Evolutionary conservation across 2,797 vertebrate genomes (phyloP), one percentile per base, ranked within the genome.

Genomic region (Tapera naevia): DNA sequence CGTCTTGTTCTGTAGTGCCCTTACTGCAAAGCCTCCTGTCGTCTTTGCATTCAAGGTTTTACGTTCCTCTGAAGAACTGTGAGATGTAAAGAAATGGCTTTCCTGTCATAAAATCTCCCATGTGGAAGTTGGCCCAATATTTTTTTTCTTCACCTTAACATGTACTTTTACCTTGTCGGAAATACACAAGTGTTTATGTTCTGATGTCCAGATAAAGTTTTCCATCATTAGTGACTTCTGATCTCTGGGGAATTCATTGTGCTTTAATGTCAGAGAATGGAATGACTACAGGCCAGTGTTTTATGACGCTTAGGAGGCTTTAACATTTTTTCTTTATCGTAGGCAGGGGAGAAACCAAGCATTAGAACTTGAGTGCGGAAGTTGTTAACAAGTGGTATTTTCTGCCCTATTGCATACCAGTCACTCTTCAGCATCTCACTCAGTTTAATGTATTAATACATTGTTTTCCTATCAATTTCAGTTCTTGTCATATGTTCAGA

Each of bases 111-210:
- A 93, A 61, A 9, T 33, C 30, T 91, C 21, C 18, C 3, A 2
- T 78, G 71, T 69, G 6, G 27, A 72, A 72, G 17, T 58, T 67
- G 57, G 50, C 70, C 78, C 22, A 41, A 4, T 61, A 10, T 69
- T 39, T 78, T 85, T 84, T 89, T 88, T 69, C 28, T 80, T 65
- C 45, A 61, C 46, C 46, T 57, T 89, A 41, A 30, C 60, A 57
- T 60, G 41, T 74, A 32, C 24, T 94, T 86, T 28, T 70, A 86
- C 72, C 80, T 78, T 91, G 86, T 94, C 86, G 88, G 82, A 95
- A 95, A 62, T 91, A 54, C 27, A 48, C 14, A 54, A 89, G 58
- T 82, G 62, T 94, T 95, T 96, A 53, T 48, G 11, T 95, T 93
- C 33, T 91, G 81, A 93, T 95, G 37, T 84, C 57, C 71, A 88